These are phyloP conservation scores for Galeopterus variegatus DNA, from an alignment of 2,113 vertebrate species.

Conservation along the genomic window DNA sequence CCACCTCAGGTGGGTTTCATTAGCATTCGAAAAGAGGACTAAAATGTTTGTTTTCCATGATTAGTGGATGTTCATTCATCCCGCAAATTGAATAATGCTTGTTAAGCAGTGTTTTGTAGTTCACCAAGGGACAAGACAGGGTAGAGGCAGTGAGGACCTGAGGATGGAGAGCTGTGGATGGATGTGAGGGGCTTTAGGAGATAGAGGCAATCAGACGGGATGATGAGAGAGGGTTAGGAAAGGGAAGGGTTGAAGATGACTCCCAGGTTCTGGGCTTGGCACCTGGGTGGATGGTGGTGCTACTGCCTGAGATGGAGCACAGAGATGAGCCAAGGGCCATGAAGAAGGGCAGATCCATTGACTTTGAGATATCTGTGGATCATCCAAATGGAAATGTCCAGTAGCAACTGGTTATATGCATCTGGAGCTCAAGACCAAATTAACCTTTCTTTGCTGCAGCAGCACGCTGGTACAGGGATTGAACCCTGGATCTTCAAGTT, in stretches of 20 bases:
- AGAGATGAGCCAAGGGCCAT: not conserved
- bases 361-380: not conserved
- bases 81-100: not conserved
- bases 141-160: no score
- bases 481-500: no score
- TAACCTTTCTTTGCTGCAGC: no score
- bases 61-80: not conserved
- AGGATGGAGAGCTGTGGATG: not conserved
- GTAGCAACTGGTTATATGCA: not conserved
- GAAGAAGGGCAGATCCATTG: not conserved
- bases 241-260: no score
- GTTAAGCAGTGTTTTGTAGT: not conserved
- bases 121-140: not conserved
- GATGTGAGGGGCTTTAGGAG: not conserved
- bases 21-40: not conserved
- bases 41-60: not conserved
- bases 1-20: not conserved
- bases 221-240: not conserved
- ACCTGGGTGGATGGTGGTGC: not conserved
- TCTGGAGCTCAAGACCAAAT: not conserved
- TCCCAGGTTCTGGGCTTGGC: not conserved
- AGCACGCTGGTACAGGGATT: no score
- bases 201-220: not conserved
- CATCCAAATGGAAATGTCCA: not conserved
- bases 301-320: not conserved